Base-by-base conservation (phyloP, 2,797 vertebrate species). In the Catamblyrhynchus diadema region DNA sequence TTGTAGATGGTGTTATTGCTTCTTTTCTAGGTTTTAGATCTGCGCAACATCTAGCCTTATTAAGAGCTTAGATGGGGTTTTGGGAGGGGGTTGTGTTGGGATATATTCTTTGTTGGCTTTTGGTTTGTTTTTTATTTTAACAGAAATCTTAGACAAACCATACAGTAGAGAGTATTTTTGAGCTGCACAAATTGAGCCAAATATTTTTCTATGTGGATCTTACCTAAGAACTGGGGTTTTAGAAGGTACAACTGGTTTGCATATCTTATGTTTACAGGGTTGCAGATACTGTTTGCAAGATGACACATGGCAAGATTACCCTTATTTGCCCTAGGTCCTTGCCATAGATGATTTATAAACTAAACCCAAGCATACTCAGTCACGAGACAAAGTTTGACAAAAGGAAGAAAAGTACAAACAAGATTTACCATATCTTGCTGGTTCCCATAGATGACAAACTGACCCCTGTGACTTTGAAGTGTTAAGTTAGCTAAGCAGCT, bases 401-500 rank as follows among this genome's bases (percentile, higher is more conserved):
- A 74, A 95, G 39, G n/a, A 83, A 77, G 32, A 66, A 89, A 88
- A 82, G 13, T 35, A 32, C n/a, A 77, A 88, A 70, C 45, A 74
- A 70, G 44, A 60, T 79, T 60, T 64, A 85, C 19, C 33, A 6
- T 81, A 77, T 89, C 78, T 92, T 91, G 10, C 48, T 85, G 25
- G 39, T 89, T 95, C 67, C 61, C 74, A 61, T 32, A 71, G 67
- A 72, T 47, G 48, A 45, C 22, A 88, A 77, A 70, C 33, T 93
- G 88, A 93, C 86, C 74, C 14, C 28, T 78, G 8, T 78, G 88
- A 91, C 88, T 87, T 66, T 47, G 33, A 87, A 85, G 93, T 91
- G 90, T 82, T 86, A 89, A 70, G 50, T 93, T 81, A 72, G 54
- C 64, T 70, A 50, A 73, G 70, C 62, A 89, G 37, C 56, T 59